A percentile compares a stretch with the other conserved stretches of the same genome.
Evolutionary conservation across 2,113 vertebrate species (phyloP).

Genomic region (Mixornis gularis): DNA sequence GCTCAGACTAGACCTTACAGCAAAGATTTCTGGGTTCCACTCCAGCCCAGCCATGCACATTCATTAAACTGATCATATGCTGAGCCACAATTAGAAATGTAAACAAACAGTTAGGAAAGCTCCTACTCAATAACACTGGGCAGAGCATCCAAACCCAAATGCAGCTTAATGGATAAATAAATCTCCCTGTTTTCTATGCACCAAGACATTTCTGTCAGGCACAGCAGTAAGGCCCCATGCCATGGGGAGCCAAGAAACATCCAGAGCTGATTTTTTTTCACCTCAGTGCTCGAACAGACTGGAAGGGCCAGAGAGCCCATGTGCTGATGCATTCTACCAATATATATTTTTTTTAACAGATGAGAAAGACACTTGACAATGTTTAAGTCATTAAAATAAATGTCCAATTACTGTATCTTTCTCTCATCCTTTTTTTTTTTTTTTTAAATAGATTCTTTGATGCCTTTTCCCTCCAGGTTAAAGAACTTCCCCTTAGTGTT

Average conservation of each 20-base stretch:
- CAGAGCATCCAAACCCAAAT: not conserved
- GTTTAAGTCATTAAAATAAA: slow-evolving; percentile 24
- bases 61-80: not conserved
- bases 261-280: not conserved
- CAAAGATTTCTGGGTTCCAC: not conserved
- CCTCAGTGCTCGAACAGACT: not conserved
- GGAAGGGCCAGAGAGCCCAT: not conserved
- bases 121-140: not conserved
- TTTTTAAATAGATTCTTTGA: not conserved
- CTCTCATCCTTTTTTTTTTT: not conserved
- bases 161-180: not conserved
- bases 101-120: not conserved
- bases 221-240: not conserved
- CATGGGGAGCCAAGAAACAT: not conserved
- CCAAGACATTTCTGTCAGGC: not conserved
- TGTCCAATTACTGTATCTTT: not conserved
- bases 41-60: not conserved
- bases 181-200: not conserved
- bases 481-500: not conserved
- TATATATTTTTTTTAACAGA: not conserved
- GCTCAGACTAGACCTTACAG: not conserved
- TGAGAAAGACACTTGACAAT: not conserved
- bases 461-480: slow-evolving; percentile 7
- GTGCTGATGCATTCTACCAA: not conserved
- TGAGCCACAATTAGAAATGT: not conserved